Base-by-base conservation (phyloP, 2,797 vertebrate genomes). In the Nannoperca australis region DNA sequence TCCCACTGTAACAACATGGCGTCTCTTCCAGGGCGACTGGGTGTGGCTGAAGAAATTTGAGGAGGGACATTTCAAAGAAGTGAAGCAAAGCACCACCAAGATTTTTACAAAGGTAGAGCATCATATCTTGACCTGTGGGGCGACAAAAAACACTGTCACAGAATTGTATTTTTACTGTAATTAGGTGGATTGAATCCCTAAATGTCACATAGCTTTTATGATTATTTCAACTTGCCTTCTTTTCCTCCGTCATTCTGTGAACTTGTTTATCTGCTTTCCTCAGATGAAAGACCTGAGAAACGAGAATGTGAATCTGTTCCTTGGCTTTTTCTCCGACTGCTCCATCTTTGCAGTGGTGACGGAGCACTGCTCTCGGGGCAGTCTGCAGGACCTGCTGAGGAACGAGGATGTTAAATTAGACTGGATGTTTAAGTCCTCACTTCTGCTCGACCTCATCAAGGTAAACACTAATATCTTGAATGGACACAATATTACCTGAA, bases 11-110 rank as follows among this genome's bases (percentile, higher is more conserved):
- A 73, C 3, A 47, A 36, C 11, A 22, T 44, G 30, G 11, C 17
- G 45, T 55, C 65, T 73, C 45, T 73, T 77, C 45, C 88, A 98
- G 97, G 97, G 97, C 2, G 96, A 98, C 89, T 97, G 96, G 93
- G 97, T 97, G 18, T 97, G 97, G 97, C 89, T 98, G 73, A 98
- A 98, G 93, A 98, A 96, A 83, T 96, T 96, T 82, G 89, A 96
- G 61, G 90, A 66, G 0, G 94, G 95, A 10, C 88, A 92, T 0
- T 93, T 91, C 78, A 95, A 90, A 38, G 95, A 96, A 15, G 91
- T 98, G 74, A 93, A 92, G 49, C 96, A 95, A 44, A 96, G 92
- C 79, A 94, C 95, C 56, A 96, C 96, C 71, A 95, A 89, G 88
- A 93, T 97, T 83, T 94, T 98, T 83, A 96, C 95, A 70, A 97